These are phyloP conservation scores for Rousettus leschenaultii DNA, from an alignment of 2,113 vertebrate species.

Conservation along the genomic window DNA sequence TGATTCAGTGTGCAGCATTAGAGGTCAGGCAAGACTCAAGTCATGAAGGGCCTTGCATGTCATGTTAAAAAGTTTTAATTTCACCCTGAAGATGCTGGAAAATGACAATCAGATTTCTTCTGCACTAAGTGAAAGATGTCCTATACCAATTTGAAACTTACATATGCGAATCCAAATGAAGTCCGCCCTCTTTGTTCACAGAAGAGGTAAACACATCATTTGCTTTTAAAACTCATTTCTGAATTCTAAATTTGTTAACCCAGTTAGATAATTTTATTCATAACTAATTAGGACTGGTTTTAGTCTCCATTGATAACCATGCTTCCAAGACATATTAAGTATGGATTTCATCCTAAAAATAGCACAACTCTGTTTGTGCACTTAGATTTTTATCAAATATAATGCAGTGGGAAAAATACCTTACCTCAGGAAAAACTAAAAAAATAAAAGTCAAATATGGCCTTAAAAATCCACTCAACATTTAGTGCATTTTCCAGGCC, in stretches of 20 bases:
- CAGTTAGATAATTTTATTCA: neutral
- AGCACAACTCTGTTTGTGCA: neutral
- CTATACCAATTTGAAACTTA: neutral
- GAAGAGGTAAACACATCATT: neutral
- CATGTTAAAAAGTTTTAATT: neutral
- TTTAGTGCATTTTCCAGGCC: neutral
- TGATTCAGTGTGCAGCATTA: neutral
- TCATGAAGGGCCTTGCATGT: neutral
- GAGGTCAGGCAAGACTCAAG: neutral
- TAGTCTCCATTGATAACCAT: neutral
- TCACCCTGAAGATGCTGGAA: neutral
- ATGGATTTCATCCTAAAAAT: conserved; percentile 21
- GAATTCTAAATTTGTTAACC: conserved; percentile 7
- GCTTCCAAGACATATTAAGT: neutral
- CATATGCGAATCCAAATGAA: neutral
- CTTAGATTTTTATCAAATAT: conserved; percentile 7
- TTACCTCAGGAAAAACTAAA: neutral
- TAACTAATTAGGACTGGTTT: conserved; percentile 3
- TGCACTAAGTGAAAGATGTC: neutral
- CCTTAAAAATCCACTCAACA: neutral
- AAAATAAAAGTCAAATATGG: neutral
- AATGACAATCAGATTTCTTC: neutral
- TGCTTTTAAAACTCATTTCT: conserved; percentile 34
- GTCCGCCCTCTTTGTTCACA: neutral
- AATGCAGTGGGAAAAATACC: neutral